These are phyloP conservation scores for Pterocles gutturalis DNA, from an alignment of 2,113 vertebrate species.

Conservation along the genomic window DNA sequence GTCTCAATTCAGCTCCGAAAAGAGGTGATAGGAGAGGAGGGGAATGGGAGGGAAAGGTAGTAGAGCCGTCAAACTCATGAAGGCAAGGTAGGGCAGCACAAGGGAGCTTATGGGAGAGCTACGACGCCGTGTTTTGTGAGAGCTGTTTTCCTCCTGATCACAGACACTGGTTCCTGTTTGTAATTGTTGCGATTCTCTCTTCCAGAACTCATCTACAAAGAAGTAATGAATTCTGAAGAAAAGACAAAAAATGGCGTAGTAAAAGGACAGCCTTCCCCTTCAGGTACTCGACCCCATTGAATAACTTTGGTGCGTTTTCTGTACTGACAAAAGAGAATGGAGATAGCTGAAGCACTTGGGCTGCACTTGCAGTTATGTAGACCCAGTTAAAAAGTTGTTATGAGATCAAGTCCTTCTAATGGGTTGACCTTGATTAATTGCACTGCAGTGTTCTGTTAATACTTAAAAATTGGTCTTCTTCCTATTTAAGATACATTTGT, in stretches of 20 bases:
- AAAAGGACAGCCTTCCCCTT: conserved; percentile 99
- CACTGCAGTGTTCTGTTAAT: neutral
- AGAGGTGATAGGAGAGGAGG: neutral
- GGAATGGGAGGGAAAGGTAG: neutral
- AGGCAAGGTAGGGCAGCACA: neutral
- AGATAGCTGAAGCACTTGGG: neutral
- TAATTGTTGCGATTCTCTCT: conserved; percentile 41
- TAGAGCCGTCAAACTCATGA: neutral
- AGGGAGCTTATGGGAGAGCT: neutral
- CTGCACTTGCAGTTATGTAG: neutral
- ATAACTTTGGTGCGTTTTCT: neutral
- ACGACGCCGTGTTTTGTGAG: neutral
- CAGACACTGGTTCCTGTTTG: neutral
- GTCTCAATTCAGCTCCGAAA: neutral
- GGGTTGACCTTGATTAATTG: neutral
- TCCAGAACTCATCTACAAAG: conserved; percentile 98
- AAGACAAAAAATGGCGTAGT: conserved; percentile 99
- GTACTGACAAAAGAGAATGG: neutral
- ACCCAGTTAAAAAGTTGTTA: neutral
- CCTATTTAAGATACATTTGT: neutral
- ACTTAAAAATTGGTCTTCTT: neutral
- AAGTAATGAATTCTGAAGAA: conserved; percentile 99
- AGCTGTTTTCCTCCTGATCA: neutral
- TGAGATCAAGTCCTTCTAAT: neutral
- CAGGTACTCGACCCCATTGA: conserved; percentile 92